Evolutionary conservation across 2,113 vertebrate genomes (phyloP).

Genomic region (Callipepla squamata): DNA sequence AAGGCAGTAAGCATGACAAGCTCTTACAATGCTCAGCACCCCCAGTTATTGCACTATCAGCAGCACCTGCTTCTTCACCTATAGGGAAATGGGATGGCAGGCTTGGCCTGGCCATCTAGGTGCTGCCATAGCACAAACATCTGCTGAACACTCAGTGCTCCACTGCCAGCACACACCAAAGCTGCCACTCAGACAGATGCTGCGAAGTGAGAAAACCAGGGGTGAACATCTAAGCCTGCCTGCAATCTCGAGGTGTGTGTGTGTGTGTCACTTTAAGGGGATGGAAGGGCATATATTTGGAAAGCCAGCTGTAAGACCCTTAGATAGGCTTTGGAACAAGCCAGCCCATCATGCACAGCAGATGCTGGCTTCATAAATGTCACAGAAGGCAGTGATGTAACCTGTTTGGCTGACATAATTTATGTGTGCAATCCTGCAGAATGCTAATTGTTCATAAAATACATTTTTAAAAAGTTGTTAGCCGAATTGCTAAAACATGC

Average conservation of each 20-base stretch:
- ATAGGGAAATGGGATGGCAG: neutral
- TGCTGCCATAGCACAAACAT: neutral
- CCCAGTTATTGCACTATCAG: neutral
- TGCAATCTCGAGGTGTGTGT: rapidly evolving
- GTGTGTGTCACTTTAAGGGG: conserved; percentile 38
- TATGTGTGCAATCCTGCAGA: conserved; percentile 35
- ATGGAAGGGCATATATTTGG: conserved; percentile 40
- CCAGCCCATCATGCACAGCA: conserved; percentile 43
- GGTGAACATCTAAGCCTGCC: neutral
- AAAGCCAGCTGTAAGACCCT: conserved; percentile 59
- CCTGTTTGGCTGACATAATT: conserved; percentile 50
- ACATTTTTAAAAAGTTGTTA: neutral
- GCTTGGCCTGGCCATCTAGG: neutral
- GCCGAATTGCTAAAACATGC: neutral
- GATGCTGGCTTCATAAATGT: conserved; percentile 68
- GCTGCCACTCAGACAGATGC: neutral
- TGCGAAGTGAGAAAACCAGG: neutral
- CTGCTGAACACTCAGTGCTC: neutral
- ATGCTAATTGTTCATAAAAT: conserved; percentile 14
- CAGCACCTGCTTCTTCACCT: neutral
- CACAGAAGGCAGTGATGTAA: conserved; percentile 65
- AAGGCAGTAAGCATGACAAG: neutral
- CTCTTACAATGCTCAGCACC: neutral
- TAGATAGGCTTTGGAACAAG: conserved; percentile 40
- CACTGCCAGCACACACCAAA: neutral